These are phyloP conservation scores for Paragorgia papillata DNA, from an alignment of 92 coral and sea anemone genomes.

Conservation along the genomic window DNA sequence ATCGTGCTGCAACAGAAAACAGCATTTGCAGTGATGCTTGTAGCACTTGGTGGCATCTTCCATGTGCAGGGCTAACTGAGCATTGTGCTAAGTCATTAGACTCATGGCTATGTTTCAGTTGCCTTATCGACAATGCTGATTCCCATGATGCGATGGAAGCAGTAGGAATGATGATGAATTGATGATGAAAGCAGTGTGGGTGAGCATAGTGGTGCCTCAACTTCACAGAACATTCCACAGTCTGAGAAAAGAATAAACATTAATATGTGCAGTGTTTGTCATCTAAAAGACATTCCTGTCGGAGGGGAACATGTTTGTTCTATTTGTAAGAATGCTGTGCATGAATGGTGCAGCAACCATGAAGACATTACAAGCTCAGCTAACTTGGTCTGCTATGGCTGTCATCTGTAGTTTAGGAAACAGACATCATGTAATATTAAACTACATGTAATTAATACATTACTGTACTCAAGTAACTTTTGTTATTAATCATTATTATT, in stretches of 20 bases:
- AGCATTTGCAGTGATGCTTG: too few species aligned
- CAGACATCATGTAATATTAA: too few species aligned
- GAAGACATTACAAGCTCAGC: constrained; percentile 64
- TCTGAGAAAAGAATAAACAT: not conserved
- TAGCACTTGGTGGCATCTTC: too few species aligned
- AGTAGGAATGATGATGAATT: too few species aligned
- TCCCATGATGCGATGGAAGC: not conserved
- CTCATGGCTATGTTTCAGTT: too few species aligned
- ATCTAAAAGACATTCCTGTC: constrained; percentile 58
- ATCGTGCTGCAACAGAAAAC: too few species aligned
- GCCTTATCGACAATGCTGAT: too few species aligned
- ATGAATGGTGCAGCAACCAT: constrained; percentile 72
- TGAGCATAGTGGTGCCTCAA: constrained; percentile 2
- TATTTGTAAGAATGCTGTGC: constrained; percentile 57
- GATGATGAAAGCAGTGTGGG: constrained; percentile 8
- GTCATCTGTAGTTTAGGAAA: constrained; percentile 8
- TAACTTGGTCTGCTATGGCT: constrained; percentile 59
- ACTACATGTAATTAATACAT: too few species aligned
- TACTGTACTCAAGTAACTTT: too few species aligned
- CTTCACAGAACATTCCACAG: not conserved
- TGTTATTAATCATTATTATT: too few species aligned
- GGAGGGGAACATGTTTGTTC: constrained; percentile 63
- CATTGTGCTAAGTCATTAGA: too few species aligned
- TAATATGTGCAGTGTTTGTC: constrained; percentile 61
- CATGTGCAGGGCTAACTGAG: too few species aligned